These are phyloP conservation scores for Malachius bipustulatus DNA, from an alignment of 2,888 invertebrate species.

Conservation along the genomic window DNA sequence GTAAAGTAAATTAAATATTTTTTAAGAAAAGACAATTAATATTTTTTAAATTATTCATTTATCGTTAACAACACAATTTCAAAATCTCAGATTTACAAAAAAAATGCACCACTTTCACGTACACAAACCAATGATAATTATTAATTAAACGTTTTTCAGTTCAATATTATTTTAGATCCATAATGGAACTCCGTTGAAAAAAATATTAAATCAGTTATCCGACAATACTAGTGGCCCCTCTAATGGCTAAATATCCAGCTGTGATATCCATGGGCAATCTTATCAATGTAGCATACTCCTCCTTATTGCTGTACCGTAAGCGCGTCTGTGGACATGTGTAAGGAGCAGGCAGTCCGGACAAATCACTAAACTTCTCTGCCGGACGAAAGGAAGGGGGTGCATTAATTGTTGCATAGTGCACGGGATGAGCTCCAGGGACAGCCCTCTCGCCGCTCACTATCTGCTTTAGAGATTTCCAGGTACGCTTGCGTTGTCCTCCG, in stretches of 20 bases:
- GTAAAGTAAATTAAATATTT: too few species aligned
- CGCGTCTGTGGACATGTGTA: conserved; percentile 89
- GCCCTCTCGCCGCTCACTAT: conserved; percentile 69
- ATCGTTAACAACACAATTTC: too few species aligned
- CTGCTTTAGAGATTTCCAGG: conserved; percentile 84
- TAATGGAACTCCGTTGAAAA: too few species aligned
- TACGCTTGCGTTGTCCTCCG: conserved; percentile 59
- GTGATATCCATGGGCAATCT: conserved; percentile 86
- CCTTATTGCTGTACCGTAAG: conserved; percentile 69
- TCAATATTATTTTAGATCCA: too few species aligned
- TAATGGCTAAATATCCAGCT: conserved; percentile 73
- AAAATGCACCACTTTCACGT: too few species aligned
- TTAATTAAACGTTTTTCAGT: too few species aligned
- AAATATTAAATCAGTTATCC: conserved; percentile 47
- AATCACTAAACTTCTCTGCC: conserved; percentile 86
- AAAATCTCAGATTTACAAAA: too few species aligned
- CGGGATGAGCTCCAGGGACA: conserved; percentile 65
- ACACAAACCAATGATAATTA: too few species aligned
- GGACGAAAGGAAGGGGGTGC: conserved; percentile 87
- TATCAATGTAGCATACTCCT: conserved; percentile 77
- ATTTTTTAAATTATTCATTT: too few species aligned
- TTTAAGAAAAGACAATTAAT: too few species aligned
- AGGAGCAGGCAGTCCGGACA: conserved; percentile 74
- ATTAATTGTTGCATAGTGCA: conserved; percentile 77
- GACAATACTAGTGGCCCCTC: conserved; percentile 70